Percentiles rank a stretch among this genome's conserved stretches.
phyloP scores from a whole-genome alignment of 2,888 invertebrate genomes.

The Thereva nobilitata region DNA sequence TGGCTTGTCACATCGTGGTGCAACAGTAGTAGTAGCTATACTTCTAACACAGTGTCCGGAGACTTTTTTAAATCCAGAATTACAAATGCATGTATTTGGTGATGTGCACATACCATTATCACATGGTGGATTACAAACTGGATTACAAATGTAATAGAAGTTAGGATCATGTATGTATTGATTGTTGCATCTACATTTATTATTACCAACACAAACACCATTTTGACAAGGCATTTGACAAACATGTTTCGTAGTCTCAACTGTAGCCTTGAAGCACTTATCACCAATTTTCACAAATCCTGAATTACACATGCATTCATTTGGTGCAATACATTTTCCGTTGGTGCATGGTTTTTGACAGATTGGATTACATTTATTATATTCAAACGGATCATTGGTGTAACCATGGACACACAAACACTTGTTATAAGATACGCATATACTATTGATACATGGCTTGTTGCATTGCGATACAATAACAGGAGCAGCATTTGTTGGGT shows the following conservation, averaged over 20 bases:
- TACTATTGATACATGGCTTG: constrained; percentile 52
- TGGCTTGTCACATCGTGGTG: constrained; percentile 60
- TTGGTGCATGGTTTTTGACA: constrained; percentile 71
- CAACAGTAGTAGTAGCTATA: constrained; percentile 13
- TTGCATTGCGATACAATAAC: constrained; percentile 54
- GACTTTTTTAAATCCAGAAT: background rate
- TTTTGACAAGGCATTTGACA: constrained; percentile 51
- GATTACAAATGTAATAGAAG: constrained; percentile 60
- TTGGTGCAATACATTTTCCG: constrained; percentile 68
- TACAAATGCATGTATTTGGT: constrained; percentile 60
- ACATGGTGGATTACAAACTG: constrained; percentile 72
- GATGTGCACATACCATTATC: constrained; percentile 72
- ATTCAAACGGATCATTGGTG: constrained; percentile 41
- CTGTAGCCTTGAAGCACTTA: too few relatives aligned
- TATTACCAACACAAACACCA: constrained; percentile 55
- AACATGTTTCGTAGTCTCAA: too few relatives aligned
- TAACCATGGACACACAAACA: constrained; percentile 41
- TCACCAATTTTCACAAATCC: constrained; percentile 3
- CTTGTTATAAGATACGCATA: constrained; percentile 50
- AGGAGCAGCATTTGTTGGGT: background rate
- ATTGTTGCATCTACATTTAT: constrained; percentile 64
- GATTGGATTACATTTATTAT: constrained; percentile 58
- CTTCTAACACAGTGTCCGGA: background rate
- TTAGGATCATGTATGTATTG: constrained; percentile 60
- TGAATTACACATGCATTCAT: constrained; percentile 52